Conservation (phyloP, 2,113 vertebrate species). For the Anhinga rufa region DNA sequence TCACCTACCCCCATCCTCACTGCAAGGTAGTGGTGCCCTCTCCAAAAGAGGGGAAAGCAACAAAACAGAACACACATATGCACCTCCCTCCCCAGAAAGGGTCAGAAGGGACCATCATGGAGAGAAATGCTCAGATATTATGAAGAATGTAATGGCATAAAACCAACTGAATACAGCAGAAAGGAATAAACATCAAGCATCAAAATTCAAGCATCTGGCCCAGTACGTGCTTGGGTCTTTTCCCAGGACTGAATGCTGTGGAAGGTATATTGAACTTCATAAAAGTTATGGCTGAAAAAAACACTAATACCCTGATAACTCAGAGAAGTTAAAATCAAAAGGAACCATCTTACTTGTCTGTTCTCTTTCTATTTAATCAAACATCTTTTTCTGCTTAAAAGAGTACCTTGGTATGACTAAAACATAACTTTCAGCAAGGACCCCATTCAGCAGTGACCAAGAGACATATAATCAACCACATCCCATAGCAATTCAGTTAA, state of each 20-base stretch:
- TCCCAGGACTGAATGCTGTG: neutral
- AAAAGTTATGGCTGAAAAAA: neutral
- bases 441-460: neutral
- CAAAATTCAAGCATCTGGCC: neutral
- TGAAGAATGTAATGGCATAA: neutral
- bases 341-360: neutral
- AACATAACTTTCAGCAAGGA: neutral
- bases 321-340: neutral
- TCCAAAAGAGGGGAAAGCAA: neutral
- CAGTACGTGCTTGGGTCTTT: neutral
- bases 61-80: neutral
- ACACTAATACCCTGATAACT: neutral
- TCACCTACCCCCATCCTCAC: neutral
- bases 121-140: neutral
- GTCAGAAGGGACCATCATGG: neutral
- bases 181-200: neutral
- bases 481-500: neutral
- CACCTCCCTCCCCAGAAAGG: neutral
- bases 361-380: neutral
- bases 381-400: neutral
- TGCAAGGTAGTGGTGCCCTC: neutral
- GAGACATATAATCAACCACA: neutral
- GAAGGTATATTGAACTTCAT: neutral
- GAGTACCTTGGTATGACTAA: neutral
- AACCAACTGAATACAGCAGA: neutral